A percentile compares a stretch with the other conserved stretches of the same genome.
Conservation (phyloP, 2,797 vertebrate species). For the Lates japonicus region DNA sequence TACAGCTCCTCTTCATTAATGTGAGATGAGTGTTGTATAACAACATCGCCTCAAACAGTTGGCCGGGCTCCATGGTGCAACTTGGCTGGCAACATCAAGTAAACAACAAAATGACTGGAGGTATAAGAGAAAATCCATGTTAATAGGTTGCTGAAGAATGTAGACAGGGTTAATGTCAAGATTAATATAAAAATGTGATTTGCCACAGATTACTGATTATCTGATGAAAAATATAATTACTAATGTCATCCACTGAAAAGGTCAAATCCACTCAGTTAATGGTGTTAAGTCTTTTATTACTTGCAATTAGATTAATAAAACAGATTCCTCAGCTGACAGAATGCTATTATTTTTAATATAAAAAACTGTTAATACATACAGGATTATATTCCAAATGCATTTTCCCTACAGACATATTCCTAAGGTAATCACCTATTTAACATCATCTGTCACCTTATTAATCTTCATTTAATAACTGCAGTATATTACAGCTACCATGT, state of each 20-base stretch:
- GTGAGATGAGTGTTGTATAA: slow-evolving; percentile 23
- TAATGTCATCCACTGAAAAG: slow-evolving; percentile 18
- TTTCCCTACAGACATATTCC: not conserved
- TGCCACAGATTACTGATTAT: slow-evolving; percentile 39
- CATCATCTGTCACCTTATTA: not conserved
- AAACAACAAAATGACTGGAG: slow-evolving; percentile 44
- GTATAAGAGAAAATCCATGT: slow-evolving; percentile 19
- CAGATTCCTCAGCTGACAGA: not conserved
- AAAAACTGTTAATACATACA: not conserved
- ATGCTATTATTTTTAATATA: not conserved
- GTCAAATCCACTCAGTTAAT: slow-evolving; percentile 8
- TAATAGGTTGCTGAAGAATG: slow-evolving; percentile 19
- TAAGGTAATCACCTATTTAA: not conserved
- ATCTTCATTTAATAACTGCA: not conserved
- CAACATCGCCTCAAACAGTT: slow-evolving; percentile 34
- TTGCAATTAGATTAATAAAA: slow-evolving; percentile 1
- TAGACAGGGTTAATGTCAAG: slow-evolving; percentile 30
- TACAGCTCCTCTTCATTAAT: slow-evolving; percentile 9
- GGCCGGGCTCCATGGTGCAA: slow-evolving; percentile 30
- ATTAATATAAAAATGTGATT: slow-evolving; percentile 45
- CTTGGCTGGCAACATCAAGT: slow-evolving; percentile 42
- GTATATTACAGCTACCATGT: not conserved
- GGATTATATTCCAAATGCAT: not conserved
- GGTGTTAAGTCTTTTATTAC: not conserved
- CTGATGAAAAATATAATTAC: slow-evolving; percentile 33